Conservation (phyloP, 2,113 vertebrate genomes). For the Microcebus ravelobensis region DNA sequence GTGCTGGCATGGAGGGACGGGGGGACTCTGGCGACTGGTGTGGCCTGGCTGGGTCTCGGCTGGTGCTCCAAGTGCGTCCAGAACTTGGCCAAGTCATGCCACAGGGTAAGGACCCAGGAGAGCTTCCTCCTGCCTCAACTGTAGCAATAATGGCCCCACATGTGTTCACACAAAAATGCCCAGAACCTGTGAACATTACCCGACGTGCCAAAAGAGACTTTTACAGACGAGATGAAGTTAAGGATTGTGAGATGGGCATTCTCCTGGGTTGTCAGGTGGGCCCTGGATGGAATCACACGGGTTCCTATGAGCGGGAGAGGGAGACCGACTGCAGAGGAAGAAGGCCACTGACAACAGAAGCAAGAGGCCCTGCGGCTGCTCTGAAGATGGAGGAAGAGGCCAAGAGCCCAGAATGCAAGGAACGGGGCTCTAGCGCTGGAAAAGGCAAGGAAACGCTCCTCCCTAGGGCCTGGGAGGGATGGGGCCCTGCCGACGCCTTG, state of each 20-base stretch:
- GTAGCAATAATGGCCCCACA: not conserved
- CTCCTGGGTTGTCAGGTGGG: not conserved
- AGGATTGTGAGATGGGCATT: not conserved
- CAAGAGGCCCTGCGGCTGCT: not conserved
- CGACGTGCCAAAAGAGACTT: not conserved
- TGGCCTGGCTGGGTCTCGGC: not conserved
- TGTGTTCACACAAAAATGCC: not conserved
- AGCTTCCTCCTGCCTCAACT: not conserved
- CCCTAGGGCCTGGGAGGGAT: not conserved
- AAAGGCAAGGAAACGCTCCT: not conserved
- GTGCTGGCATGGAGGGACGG: not conserved
- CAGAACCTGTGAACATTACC: not conserved
- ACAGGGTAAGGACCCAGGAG: not conserved
- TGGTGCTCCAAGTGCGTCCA: not conserved
- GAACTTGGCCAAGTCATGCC: not conserved
- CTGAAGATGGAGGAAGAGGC: not conserved
- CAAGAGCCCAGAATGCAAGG: not conserved
- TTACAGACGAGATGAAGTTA: not conserved
- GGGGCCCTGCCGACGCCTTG: rapidly evolving
- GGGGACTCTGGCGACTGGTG: not conserved
- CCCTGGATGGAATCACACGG: not conserved
- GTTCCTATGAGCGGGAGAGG: not conserved
- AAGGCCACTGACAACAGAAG: not conserved
- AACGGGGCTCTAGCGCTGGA: not conserved
- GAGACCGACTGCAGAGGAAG: not conserved